A percentile compares a stretch with the other conserved stretches of the same genome.
Conservation (phyloP, 2,113 vertebrate species). For the Melanocharis versteri region DNA sequence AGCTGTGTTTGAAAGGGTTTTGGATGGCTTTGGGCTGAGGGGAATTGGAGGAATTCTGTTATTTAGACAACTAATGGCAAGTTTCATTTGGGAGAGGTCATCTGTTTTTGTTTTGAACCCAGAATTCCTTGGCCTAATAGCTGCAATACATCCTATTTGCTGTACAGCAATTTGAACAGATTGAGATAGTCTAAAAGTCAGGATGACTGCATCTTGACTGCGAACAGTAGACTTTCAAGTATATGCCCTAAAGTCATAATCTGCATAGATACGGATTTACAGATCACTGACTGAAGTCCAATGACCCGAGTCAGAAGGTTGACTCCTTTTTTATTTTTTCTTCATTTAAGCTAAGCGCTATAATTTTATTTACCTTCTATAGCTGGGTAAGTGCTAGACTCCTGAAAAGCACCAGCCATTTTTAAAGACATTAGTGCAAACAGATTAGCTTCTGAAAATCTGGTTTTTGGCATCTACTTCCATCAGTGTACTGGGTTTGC, state of each 20-base stretch:
- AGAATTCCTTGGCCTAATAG: background rate
- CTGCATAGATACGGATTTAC: background rate
- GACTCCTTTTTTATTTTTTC: background rate
- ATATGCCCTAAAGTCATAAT: background rate
- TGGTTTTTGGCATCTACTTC: background rate
- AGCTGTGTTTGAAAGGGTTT: constrained; percentile 5
- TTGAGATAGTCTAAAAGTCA: background rate
- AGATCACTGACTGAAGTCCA: background rate
- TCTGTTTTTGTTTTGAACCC: background rate
- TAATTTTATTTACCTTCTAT: background rate
- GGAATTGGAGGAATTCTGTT: background rate
- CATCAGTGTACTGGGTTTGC: background rate
- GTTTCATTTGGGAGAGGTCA: background rate
- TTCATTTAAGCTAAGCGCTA: background rate
- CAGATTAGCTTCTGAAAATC: background rate
- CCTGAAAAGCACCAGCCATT: background rate
- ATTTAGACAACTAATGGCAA: background rate
- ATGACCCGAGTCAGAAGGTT: background rate
- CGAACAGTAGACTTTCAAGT: background rate
- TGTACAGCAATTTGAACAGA: background rate
- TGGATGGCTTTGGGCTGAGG: background rate
- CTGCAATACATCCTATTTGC: background rate
- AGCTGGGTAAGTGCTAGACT: background rate
- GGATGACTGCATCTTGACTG: background rate
- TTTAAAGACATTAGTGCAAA: background rate